These are phyloP conservation scores for Nomada flava DNA, from an alignment of 2,888 invertebrate species.

Conservation along the genomic window DNA sequence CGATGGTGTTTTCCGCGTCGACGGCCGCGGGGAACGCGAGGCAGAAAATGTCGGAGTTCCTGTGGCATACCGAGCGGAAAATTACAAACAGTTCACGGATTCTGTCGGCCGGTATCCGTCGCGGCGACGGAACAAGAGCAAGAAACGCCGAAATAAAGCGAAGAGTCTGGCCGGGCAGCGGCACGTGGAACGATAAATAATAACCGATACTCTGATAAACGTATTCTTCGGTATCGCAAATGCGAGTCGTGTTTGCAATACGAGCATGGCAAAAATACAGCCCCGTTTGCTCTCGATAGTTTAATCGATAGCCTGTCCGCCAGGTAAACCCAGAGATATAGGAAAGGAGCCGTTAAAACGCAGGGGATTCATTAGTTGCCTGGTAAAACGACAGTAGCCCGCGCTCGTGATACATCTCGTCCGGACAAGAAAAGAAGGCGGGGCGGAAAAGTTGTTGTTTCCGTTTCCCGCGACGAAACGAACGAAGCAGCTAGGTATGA, in stretches of 20 bases:
- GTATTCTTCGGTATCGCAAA: background rate
- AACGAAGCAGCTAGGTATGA: background rate
- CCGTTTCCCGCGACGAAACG: background rate
- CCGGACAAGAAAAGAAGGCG: no score
- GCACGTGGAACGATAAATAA: conserved; percentile 48
- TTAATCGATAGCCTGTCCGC: background rate
- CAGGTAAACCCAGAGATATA: background rate
- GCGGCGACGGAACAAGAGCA: conserved; percentile 26
- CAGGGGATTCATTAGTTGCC: no score
- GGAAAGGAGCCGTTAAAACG: background rate
- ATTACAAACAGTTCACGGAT: conserved; percentile 73
- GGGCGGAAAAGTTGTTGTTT: background rate
- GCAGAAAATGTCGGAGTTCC: conserved; percentile 67
- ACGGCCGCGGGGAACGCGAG: conserved; percentile 57
- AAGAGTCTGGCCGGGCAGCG: conserved; percentile 17
- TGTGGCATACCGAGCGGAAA: conserved; percentile 71
- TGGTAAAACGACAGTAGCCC: no score
- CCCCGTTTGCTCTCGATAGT: background rate
- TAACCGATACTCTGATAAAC: conserved; percentile 15
- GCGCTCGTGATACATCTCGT: no score
- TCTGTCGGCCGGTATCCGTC: conserved; percentile 34
- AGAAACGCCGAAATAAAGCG: conserved; percentile 42
- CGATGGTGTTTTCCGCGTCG: conserved; percentile 64
- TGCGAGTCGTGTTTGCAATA: background rate
- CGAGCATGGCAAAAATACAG: background rate